phyloP scores from a whole-genome alignment of 37 sponge, comb jelly and placozoan species.

The Oscarella lobularis region DNA sequence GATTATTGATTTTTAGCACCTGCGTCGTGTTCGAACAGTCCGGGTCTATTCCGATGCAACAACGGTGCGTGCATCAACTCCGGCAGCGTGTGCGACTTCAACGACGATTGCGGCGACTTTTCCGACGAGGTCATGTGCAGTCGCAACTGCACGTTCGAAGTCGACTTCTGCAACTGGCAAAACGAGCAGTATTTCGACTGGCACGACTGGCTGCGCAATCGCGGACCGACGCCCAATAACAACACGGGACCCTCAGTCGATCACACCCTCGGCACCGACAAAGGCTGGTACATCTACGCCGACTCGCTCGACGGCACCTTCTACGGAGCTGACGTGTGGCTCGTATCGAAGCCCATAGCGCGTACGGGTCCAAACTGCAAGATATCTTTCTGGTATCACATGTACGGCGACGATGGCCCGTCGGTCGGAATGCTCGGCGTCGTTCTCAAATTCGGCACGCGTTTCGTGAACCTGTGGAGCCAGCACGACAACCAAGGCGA shows the following conservation, averaged over 20 bases:
- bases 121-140: neutral
- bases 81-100: neutral
- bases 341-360: neutral
- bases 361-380: neutral
- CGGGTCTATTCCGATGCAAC: neutral
- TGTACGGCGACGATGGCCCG: no score
- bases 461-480: neutral
- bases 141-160: neutral
- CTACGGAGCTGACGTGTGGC: neutral
- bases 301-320: no score
- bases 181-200: no score
- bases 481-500: neutral
- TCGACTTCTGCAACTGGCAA: neutral
- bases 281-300: no score
- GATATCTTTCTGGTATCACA: neutral
- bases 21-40: no score
- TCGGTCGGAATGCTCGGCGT: no score
- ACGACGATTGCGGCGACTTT: neutral
- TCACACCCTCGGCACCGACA: no score
- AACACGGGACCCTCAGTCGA: conserved; percentile 4
- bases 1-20: no score
- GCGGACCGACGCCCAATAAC: neutral
- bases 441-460: neutral
- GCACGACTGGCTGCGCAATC: neutral
- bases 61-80: neutral